A percentile compares a stretch with the other conserved stretches of the same genome.
These are phyloP conservation scores for Pollenia griseotomentosa DNA, from an alignment of 2,888 invertebrate species.

Conservation along the genomic window DNA sequence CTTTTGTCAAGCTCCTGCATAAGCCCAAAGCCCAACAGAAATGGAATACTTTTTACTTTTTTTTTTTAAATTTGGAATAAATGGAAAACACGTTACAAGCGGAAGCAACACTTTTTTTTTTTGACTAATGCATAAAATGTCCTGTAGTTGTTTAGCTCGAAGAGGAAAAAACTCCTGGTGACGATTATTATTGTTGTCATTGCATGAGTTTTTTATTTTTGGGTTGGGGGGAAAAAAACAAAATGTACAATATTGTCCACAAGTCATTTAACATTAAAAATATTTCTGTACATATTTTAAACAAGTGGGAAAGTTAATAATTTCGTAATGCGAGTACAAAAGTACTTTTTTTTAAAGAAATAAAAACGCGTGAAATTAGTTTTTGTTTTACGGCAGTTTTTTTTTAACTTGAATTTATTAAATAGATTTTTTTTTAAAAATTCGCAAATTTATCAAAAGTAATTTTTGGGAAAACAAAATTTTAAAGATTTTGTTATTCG, in stretches of 20 bases:
- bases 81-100: conserved; percentile 56
- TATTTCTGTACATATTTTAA: conserved; percentile 47
- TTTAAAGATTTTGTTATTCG: too few species aligned
- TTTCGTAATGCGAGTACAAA: not conserved
- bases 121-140: conserved; percentile 69
- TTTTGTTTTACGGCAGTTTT: conserved; percentile 35
- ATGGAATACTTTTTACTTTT: conserved; percentile 45
- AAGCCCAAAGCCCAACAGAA: conserved; percentile 63
- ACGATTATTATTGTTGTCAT: conserved; percentile 63
- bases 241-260: conserved; percentile 63
- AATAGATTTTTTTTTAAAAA: too few species aligned
- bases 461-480: too few species aligned
- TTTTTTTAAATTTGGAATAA: conserved; percentile 26
- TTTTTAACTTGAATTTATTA: too few species aligned
- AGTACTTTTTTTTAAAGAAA: not conserved
- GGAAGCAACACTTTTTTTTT: conserved; percentile 63
- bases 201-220: conserved; percentile 6
- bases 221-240: conserved; percentile 27
- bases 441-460: too few species aligned
- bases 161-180: conserved; percentile 35
- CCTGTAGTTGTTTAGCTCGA: conserved; percentile 11
- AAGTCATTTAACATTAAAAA: conserved; percentile 72
- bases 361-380: conserved; percentile 69
- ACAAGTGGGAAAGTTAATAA: conserved; percentile 35
- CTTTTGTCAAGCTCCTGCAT: conserved; percentile 56